Percentiles rank a stretch among this genome's conserved stretches.
phyloP scores from a whole-genome alignment of 2,797 vertebrate genomes.

The Craterocephalus amniculus region DNA sequence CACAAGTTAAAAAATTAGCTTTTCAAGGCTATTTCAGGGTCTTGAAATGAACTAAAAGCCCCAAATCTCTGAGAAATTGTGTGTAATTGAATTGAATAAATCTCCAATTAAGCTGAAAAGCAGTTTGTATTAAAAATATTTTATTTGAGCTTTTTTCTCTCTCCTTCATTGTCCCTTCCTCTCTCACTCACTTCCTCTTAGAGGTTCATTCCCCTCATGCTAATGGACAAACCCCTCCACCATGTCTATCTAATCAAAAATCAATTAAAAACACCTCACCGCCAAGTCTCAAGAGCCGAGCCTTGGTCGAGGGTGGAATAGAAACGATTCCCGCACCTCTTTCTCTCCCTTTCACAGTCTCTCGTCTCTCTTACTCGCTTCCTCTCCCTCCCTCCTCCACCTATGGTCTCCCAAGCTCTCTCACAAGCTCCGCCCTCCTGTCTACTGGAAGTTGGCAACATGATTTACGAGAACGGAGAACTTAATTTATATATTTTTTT shows the following conservation, averaged over 20 bases:
- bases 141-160: slow-evolving; percentile 44
- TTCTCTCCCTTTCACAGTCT: slow-evolving; percentile 54
- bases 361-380: slow-evolving; percentile 39
- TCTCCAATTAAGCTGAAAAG: slow-evolving; percentile 71
- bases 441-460: slow-evolving; percentile 90
- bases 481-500: slow-evolving; percentile 90
- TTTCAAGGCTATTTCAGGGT: not conserved
- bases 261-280: slow-evolving; percentile 91
- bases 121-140: slow-evolving; percentile 60
- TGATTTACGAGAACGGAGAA: slow-evolving; percentile 91
- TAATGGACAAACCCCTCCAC: slow-evolving; percentile 82
- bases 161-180: slow-evolving; percentile 53
- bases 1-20: slow-evolving; percentile 1
- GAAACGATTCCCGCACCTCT: slow-evolving; percentile 83
- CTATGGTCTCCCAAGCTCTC: slow-evolving; percentile 59
- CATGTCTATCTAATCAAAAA: slow-evolving; percentile 89
- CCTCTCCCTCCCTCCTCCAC: slow-evolving; percentile 56
- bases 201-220: slow-evolving; percentile 82
- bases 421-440: slow-evolving; percentile 84
- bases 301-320: slow-evolving; percentile 82
- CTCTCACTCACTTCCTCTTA: slow-evolving; percentile 68
- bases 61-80: slow-evolving; percentile 53
- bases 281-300: slow-evolving; percentile 82
- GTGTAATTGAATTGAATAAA: slow-evolving; percentile 76
- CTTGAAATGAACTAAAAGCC: slow-evolving; percentile 45